These are phyloP conservation scores for Diceros bicornis DNA, from an alignment of 2,797 vertebrate species.

Conservation along the genomic window DNA sequence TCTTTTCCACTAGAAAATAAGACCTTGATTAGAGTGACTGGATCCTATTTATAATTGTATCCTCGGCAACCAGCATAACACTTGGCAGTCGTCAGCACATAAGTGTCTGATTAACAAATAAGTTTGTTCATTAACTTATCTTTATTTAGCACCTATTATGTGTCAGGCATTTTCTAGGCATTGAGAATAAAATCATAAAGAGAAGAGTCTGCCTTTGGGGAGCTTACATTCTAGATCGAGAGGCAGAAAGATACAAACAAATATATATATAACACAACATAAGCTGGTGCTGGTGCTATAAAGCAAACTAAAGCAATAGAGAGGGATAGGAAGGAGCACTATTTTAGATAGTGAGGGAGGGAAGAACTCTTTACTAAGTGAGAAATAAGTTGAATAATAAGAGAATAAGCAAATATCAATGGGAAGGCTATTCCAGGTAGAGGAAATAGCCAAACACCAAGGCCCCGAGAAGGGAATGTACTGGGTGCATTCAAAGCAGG, in stretches of 20 bases:
- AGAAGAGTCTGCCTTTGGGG: not conserved
- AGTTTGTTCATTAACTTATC: slow-evolving; percentile 48
- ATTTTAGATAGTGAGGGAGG: not conserved
- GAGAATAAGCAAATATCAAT: not conserved
- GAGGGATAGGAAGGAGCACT: not conserved
- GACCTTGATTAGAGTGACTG: not conserved
- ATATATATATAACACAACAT: not conserved
- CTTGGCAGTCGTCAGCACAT: not conserved
- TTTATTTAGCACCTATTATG: not conserved
- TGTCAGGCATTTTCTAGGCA: not conserved
- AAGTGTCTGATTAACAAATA: slow-evolving; percentile 49
- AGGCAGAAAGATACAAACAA: not conserved
- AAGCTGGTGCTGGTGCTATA: not conserved
- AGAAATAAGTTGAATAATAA: not conserved
- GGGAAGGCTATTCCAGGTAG: not conserved
- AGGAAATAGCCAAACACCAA: not conserved
- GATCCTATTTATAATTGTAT: slow-evolving; percentile 62
- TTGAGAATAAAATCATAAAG: not conserved
- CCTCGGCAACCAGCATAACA: slow-evolving; percentile 37
- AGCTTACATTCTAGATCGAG: not conserved
- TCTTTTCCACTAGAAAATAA: slow-evolving; percentile 24
- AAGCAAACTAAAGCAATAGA: not conserved
- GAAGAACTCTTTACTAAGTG: not conserved
- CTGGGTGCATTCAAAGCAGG: not conserved
- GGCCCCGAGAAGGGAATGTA: not conserved